Base-by-base conservation (phyloP, 2,797 vertebrate species). In the Tamandua tetradactyla region DNA sequence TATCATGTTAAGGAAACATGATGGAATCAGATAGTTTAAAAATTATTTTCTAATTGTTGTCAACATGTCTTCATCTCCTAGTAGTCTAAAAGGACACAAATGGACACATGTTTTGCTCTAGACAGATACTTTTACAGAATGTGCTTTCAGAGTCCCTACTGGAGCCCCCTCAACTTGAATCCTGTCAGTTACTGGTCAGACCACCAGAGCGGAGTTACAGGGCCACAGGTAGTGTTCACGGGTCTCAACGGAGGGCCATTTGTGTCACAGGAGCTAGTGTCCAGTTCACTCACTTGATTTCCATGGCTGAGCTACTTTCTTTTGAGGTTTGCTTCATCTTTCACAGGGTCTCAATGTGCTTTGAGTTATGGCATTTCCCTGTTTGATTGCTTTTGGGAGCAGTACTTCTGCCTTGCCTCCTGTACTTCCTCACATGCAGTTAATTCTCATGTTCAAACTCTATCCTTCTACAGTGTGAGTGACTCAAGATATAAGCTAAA, bases 201-300 rank as follows among this genome's bases (percentile, higher is more conserved):
- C 37, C 82, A 2, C 14, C 62, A 27, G 59, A 71, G 61, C 40
- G n/a, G 64, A 93, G n/a, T n/a, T 69, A 94, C 86, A 47, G 93
- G 81, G 64, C 37, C 0, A 2, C 27, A 52, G 89, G 57, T 20
- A 22, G 15, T 7, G 55, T 18, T 52, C 18, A 7, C 7, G n/a
- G n/a, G n/a, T n/a, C n/a, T n/a, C n/a, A n/a, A n/a, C n/a, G n/a
- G n/a, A n/a, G n/a, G n/a, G n/a, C n/a, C n/a, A n/a, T n/a, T n/a
- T n/a, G n/a, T n/a, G n/a, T n/a, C n/a, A n/a, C n/a, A n/a, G n/a
- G n/a, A n/a, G n/a, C n/a, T n/a, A n/a, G n/a, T n/a, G 61, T 59
- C 47, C 94, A 84, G 95, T 2, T 95, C 92, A 85, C 79, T 96
- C 97, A 98, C 97, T 98, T 98, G 93, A 96, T 98, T 87, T 98